Percentiles rank a stretch among this genome's conserved stretches.
phyloP scores from a whole-genome alignment of 2,888 invertebrate species.

The Actias luna region DNA sequence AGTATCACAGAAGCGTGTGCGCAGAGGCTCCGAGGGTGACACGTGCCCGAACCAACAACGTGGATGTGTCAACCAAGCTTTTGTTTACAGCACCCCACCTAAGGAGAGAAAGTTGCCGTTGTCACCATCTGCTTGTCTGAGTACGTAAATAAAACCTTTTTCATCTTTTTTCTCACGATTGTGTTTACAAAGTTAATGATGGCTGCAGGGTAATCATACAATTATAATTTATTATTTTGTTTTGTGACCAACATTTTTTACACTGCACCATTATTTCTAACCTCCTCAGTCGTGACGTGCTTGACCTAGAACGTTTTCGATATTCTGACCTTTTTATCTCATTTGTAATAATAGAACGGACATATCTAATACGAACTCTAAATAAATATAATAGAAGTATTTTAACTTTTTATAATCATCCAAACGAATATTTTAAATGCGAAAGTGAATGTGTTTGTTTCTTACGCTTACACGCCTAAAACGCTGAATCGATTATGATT shows the following conservation, averaged over 20 bases:
- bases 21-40: constrained; percentile 75
- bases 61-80: constrained; percentile 72
- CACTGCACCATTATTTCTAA: not conserved
- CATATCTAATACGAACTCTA: not conserved
- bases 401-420: no score
- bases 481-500: no score
- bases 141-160: constrained; percentile 58
- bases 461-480: no score
- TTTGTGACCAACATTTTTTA: not conserved
- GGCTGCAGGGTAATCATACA: not conserved
- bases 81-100: constrained; percentile 77
- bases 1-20: constrained; percentile 52
- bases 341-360: not conserved
- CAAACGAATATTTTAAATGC: no score
- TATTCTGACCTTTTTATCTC: not conserved
- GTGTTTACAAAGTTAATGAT: not conserved
- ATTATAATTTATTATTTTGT: not conserved
- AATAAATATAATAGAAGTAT: not conserved
- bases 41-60: constrained; percentile 56
- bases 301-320: not conserved
- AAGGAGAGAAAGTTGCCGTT: constrained; percentile 71
- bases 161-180: constrained; percentile 19
- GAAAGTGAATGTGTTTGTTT: no score
- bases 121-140: constrained; percentile 70
- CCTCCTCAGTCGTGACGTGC: constrained; percentile 1